Conservation (phyloP, 2,888 invertebrate species). For the Kryphioiulus occultus region DNA sequence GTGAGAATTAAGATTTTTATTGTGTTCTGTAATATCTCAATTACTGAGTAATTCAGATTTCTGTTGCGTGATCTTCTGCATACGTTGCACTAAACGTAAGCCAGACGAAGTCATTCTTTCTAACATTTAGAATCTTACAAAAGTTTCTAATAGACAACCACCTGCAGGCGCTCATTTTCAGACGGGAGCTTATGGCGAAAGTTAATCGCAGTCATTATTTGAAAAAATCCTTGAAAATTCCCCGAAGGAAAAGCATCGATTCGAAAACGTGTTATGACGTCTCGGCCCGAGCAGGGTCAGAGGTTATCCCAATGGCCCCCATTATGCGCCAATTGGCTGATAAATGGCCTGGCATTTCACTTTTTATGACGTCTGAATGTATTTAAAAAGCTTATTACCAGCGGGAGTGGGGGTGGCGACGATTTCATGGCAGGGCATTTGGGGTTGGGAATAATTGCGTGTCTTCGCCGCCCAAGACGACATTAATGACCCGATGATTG, state of each 20-base stretch:
- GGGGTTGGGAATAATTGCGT: constrained; percentile 26
- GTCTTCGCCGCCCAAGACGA: constrained; percentile 46
- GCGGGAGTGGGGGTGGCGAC: constrained; percentile 17
- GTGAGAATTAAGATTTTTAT: too few species aligned
- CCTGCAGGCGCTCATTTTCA: too few species aligned
- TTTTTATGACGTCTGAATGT: constrained; percentile 36
- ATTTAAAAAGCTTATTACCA: constrained; percentile 22
- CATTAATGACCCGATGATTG: constrained; percentile 47
- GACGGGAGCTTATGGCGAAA: neutral
- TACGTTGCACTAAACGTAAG: too few species aligned
- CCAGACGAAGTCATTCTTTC: too few species aligned
- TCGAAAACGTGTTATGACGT: neutral
- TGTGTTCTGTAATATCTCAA: too few species aligned
- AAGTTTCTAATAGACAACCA: too few species aligned
- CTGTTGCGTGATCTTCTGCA: too few species aligned
- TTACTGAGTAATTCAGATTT: too few species aligned
- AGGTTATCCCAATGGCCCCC: neutral
- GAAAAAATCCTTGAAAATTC: neutral
- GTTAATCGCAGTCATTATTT: neutral
- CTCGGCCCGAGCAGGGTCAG: neutral
- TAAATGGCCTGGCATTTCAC: constrained; percentile 36
- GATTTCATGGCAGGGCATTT: constrained; percentile 24
- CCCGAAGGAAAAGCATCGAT: neutral
- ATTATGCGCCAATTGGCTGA: constrained; percentile 19
- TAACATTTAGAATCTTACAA: too few species aligned